Percentiles rank a stretch among this genome's conserved stretches.
Evolutionary conservation across 1,140 invertebrate genomes (phyloP).

Genomic region (Argopecten irradians): DNA sequence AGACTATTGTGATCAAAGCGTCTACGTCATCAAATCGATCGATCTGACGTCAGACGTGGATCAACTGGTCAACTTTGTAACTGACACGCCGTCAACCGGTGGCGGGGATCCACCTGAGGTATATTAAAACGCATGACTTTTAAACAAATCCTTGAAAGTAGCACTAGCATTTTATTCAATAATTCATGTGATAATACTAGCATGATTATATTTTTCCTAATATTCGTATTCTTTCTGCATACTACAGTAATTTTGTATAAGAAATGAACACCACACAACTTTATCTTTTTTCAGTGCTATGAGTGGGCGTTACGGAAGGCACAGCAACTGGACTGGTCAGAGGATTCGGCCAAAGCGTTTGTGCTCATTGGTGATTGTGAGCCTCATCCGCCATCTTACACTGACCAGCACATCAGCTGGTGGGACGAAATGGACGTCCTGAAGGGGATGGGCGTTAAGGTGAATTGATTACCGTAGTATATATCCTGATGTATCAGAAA

Average conservation of each 20-base stretch:
- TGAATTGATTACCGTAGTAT: slow-evolving; percentile 30
- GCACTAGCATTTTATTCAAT: background rate
- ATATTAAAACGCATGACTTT: background rate
- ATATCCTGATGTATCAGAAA: no score
- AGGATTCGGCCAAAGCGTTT: slow-evolving; percentile 72
- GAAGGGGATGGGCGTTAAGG: slow-evolving; percentile 71
- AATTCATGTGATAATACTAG: background rate
- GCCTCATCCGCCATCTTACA: slow-evolving; percentile 69
- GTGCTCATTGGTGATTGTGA: slow-evolving; percentile 71
- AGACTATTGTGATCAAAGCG: slow-evolving; percentile 68
- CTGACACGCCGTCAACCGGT: slow-evolving; percentile 56
- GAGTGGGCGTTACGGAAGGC: slow-evolving; percentile 70
- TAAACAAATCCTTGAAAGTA: background rate
- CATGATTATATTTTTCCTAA: background rate
- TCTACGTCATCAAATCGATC: slow-evolving; percentile 61
- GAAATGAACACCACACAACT: background rate
- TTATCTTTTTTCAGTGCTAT: slow-evolving; percentile 61
- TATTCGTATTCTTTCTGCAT: background rate
- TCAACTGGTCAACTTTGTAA: slow-evolving; percentile 61
- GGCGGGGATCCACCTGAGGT: slow-evolving; percentile 72
- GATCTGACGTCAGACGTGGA: slow-evolving; percentile 70
- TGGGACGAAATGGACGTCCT: slow-evolving; percentile 65
- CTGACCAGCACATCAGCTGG: slow-evolving; percentile 68
- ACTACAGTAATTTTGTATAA: background rate
- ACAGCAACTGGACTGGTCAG: slow-evolving; percentile 71